phyloP scores from a whole-genome alignment of 35 echinoderm and acorn worm genomes.

The Strongylocentrotus purpuratus region DNA sequence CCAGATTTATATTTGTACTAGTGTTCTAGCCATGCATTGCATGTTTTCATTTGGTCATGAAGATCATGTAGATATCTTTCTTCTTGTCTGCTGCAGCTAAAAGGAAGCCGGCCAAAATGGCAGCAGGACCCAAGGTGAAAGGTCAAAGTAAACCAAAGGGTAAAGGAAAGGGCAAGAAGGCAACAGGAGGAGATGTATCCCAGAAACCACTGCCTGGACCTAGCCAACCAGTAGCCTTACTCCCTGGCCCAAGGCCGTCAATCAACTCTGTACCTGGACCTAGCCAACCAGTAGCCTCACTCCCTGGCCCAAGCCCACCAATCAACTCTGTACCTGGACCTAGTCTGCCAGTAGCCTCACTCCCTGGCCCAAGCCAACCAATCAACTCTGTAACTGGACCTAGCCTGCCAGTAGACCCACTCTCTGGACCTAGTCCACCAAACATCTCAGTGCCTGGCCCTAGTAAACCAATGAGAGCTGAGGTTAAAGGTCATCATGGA shows the following conservation, averaged over 20 bases:
- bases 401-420: background rate
- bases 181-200: background rate
- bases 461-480: background rate
- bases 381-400: background rate
- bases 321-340: background rate
- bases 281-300: background rate
- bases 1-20: too few relatives aligned
- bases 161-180: constrained; percentile 50
- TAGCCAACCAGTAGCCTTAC: background rate
- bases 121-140: background rate
- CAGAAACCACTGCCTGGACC: background rate
- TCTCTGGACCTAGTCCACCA: background rate
- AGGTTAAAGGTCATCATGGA: background rate
- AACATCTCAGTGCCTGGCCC: background rate
- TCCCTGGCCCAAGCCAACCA: background rate
- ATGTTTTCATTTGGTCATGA: too few relatives aligned
- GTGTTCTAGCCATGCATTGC: too few relatives aligned
- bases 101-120: background rate
- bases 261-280: background rate
- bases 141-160: constrained; percentile 19
- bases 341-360: background rate
- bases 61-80: background rate
- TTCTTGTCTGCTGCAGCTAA: background rate
- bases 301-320: too few relatives aligned
- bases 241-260: background rate